phyloP scores from a whole-genome alignment of 1,140 invertebrate species.

The Ruditapes philippinarum region DNA sequence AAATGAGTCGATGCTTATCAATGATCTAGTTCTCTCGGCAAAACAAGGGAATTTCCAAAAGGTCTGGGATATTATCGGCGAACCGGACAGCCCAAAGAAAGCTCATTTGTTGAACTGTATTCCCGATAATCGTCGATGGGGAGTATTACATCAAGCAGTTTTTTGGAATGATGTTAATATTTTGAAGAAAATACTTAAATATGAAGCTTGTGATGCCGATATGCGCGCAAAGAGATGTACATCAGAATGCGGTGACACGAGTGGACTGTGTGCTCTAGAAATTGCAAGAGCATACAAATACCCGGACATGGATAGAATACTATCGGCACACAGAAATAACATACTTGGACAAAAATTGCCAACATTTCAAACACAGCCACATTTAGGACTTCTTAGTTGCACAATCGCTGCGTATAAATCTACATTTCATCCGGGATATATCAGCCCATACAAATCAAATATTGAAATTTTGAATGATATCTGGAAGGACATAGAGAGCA shows the following conservation, averaged over 20 bases:
- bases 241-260: constrained; percentile 37
- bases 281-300: constrained; percentile 5
- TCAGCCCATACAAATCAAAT: neutral
- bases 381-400: neutral
- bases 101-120: constrained; percentile 26
- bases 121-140: constrained; percentile 57
- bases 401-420: constrained; percentile 53
- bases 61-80: constrained; percentile 31
- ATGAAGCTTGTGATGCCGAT: neutral
- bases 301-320: neutral
- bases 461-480: constrained; percentile 8
- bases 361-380: constrained; percentile 22
- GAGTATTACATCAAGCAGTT: constrained; percentile 53
- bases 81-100: neutral
- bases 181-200: neutral
- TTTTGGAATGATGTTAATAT: constrained; percentile 6
- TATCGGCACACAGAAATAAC: neutral
- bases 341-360: neutral
- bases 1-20: neutral
- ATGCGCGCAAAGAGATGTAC: constrained; percentile 24
- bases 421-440: constrained; percentile 26
- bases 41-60: constrained; percentile 10
- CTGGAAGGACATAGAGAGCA: neutral
- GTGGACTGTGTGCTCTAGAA: neutral
- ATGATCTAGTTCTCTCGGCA: neutral